Evolutionary conservation across 2,113 vertebrate genomes (phyloP).

Genomic region (Nerophis lumbriciformis): DNA sequence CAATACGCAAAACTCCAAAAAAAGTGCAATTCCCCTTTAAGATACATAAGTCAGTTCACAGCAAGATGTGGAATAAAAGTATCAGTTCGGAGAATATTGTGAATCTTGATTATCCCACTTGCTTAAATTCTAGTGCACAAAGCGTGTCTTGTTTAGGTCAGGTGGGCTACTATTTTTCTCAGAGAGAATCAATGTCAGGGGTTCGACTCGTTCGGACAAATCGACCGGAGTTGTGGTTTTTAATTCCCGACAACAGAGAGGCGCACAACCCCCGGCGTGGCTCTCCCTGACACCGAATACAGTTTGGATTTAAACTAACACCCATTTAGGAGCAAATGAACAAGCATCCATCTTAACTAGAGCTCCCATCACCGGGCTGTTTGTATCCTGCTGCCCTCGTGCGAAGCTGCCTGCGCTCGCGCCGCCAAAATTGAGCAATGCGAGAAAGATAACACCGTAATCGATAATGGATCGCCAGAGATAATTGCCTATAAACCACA

Average conservation of each 20-base stretch:
- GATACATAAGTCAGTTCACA: too few relatives aligned
- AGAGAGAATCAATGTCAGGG: conserved; percentile 35
- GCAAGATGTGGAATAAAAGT: too few relatives aligned
- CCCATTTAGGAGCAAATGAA: conserved; percentile 59
- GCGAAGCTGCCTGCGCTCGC: conserved; percentile 42
- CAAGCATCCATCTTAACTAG: conserved; percentile 58
- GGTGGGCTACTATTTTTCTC: too few relatives aligned
- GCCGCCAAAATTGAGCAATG: conserved; percentile 69
- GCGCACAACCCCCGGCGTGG: conserved; percentile 8
- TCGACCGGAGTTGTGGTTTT: conserved; percentile 25
- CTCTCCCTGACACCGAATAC: conserved; percentile 12
- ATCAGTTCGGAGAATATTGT: too few relatives aligned
- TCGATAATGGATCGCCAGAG: conserved; percentile 71
- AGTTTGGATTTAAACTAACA: conserved; percentile 44
- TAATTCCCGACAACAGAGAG: conserved; percentile 40
- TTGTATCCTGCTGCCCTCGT: conserved; percentile 23
- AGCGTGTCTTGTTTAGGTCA: too few relatives aligned
- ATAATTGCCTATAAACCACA: conserved; percentile 75
- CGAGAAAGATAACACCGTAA: conserved; percentile 71
- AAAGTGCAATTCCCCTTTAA: too few relatives aligned
- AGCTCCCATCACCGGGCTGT: conserved; percentile 38
- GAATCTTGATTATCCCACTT: too few relatives aligned
- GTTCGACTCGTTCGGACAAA: conserved; percentile 32
- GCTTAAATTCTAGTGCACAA: too few relatives aligned
- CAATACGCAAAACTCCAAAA: too few relatives aligned